These are phyloP conservation scores for Sialis fuliginosa DNA, from an alignment of 2,888 invertebrate genomes.

Conservation along the genomic window DNA sequence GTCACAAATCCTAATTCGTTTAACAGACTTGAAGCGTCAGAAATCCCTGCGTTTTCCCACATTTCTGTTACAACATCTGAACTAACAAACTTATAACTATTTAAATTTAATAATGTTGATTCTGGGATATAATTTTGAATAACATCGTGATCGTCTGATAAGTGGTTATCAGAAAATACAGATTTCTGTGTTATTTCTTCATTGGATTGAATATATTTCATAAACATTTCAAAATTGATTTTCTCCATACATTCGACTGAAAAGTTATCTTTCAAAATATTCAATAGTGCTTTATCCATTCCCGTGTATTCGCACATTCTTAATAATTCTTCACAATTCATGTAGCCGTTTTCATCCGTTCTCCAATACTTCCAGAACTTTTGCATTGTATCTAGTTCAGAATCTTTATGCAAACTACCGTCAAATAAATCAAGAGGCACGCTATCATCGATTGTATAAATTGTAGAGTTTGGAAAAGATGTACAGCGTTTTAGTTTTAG, in stretches of 20 bases:
- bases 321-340: constrained; percentile 34
- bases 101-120: constrained; percentile 22
- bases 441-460: constrained; percentile 1
- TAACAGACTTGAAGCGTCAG: constrained; percentile 42
- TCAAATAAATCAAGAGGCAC: constrained; percentile 10
- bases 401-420: too few species aligned
- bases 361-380: constrained; percentile 44
- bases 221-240: constrained; percentile 46
- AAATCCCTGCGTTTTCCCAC: constrained; percentile 54
- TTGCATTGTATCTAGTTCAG: constrained; percentile 38
- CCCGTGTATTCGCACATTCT: constrained; percentile 48
- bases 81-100: constrained; percentile 19
- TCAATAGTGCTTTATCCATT: constrained; percentile 41
- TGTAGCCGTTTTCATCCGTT: constrained; percentile 38
- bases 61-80: constrained; percentile 43
- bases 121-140: constrained; percentile 20
- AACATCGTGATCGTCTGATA: constrained; percentile 17
- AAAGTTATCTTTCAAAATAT: constrained; percentile 41
- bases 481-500: constrained; percentile 35
- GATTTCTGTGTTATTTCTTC: constrained; percentile 7
- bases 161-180: constrained; percentile 21
- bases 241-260: constrained; percentile 41
- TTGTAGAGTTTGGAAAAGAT: constrained; percentile 25
- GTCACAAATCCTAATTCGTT: constrained; percentile 47
- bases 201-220: constrained; percentile 33